Conservation (phyloP, 2,797 vertebrate species). For the Tiaroga cobitis region DNA sequence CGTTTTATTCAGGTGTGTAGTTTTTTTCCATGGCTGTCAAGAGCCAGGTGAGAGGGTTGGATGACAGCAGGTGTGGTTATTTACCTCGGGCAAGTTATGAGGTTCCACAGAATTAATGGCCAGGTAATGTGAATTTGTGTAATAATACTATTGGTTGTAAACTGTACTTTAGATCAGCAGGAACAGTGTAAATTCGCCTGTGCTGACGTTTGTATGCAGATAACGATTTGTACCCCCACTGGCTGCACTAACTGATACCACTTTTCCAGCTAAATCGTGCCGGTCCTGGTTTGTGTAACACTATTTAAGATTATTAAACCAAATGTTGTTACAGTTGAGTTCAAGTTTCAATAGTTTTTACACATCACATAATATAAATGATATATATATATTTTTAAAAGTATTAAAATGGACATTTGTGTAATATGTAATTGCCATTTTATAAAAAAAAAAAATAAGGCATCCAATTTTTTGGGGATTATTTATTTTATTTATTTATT, state of each 20-base stretch:
- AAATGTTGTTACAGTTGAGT: neutral
- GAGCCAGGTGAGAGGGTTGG: neutral
- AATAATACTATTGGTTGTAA: neutral
- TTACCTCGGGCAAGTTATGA: conserved; percentile 9
- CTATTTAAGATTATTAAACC: neutral
- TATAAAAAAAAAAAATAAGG: neutral
- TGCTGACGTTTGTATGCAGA: neutral
- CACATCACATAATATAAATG: neutral
- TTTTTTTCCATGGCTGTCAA: neutral
- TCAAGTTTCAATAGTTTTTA: neutral
- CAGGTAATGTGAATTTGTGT: neutral
- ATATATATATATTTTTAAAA: neutral
- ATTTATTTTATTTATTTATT: neutral
- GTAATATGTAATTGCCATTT: neutral
- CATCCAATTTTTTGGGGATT: no score
- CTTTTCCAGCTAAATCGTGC: neutral
- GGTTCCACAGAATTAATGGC: neutral
- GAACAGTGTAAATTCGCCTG: neutral
- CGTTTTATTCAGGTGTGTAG: neutral
- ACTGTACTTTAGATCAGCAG: neutral
- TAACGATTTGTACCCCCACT: neutral
- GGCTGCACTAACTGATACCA: conserved; percentile 17
- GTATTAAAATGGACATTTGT: neutral
- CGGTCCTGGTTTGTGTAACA: neutral
- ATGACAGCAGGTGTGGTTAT: conserved; percentile 33